Conservation (phyloP, 2,888 invertebrate species). For the Phyto melanocephala region DNA sequence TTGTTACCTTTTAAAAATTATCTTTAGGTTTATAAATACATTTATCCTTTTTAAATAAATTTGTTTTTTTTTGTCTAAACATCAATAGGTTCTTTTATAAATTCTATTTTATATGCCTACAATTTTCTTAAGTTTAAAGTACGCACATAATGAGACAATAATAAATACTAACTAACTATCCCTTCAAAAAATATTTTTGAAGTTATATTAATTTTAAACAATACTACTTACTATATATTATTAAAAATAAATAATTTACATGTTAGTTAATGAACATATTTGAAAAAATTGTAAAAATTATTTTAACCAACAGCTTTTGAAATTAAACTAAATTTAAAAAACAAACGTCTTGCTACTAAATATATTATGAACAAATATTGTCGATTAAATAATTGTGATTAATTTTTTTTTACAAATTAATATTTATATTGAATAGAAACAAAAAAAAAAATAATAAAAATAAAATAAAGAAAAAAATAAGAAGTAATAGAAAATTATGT, state of each 20-base stretch:
- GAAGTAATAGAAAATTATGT: neutral
- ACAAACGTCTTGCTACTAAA: constrained; percentile 24
- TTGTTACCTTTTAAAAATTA: neutral
- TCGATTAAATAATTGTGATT: constrained; percentile 61
- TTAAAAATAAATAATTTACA: constrained; percentile 11
- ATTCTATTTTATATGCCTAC: neutral
- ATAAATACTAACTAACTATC: too few relatives aligned
- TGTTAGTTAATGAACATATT: neutral
- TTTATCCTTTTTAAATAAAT: neutral
- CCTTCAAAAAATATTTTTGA: too few relatives aligned
- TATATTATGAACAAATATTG: constrained; percentile 29
- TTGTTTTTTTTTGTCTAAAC: neutral
- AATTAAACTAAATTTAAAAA: neutral
- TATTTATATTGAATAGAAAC: too few relatives aligned
- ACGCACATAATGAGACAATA: constrained; percentile 51
- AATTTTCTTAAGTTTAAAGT: neutral
- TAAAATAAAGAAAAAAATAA: neutral
- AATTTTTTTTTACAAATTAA: constrained; percentile 43
- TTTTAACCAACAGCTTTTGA: neutral
- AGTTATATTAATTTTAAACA: too few relatives aligned
- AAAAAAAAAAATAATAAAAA: too few relatives aligned
- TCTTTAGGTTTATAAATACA: neutral
- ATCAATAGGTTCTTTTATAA: neutral
- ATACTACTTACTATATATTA: too few relatives aligned
- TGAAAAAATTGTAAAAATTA: neutral